These are phyloP conservation scores for Brachyistius frenatus DNA, from an alignment of 2,113 vertebrate genomes.

Conservation along the genomic window DNA sequence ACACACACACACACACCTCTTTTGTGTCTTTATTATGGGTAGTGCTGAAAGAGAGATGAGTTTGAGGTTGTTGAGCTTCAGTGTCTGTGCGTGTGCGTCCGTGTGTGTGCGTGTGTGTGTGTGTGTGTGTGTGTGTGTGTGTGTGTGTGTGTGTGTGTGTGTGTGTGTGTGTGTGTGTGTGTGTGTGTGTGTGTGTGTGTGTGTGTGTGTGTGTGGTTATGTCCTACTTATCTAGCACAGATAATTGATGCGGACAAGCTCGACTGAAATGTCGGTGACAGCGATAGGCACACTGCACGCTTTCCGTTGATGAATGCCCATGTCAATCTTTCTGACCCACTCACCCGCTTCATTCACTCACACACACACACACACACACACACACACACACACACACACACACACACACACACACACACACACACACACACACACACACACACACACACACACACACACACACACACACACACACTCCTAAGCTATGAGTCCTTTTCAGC, in stretches of 20 bases:
- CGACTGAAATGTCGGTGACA: slow-evolving; percentile 74
- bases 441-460: slow-evolving; percentile 28
- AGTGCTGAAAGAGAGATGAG: slow-evolving; percentile 62
- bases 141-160: slow-evolving; percentile 8
- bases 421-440: slow-evolving; percentile 23
- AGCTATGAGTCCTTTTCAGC: slow-evolving; percentile 50
- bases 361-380: slow-evolving; percentile 12
- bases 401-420: slow-evolving; percentile 16
- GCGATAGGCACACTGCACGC: slow-evolving; percentile 51
- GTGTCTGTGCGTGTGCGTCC: slow-evolving; percentile 21
- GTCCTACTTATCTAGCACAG: slow-evolving; percentile 63
- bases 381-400: slow-evolving; percentile 12
- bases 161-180: slow-evolving; percentile 20
- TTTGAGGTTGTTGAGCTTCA: slow-evolving; percentile 43
- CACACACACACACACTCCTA: slow-evolving; percentile 24
- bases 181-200: slow-evolving; percentile 10
- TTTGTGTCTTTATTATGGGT: slow-evolving; percentile 70
- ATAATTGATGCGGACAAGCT: slow-evolving; percentile 77
- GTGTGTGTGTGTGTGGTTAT: slow-evolving; percentile 28
- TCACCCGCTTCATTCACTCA: slow-evolving; percentile 8
- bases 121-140: slow-evolving; percentile 11
- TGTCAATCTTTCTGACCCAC: slow-evolving; percentile 66
- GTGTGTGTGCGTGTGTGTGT: slow-evolving; percentile 21
- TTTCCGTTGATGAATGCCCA: slow-evolving; percentile 72
- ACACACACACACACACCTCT: slow-evolving; percentile 14